These are phyloP conservation scores for Parnassius smintheus DNA, from an alignment of 2,888 invertebrate genomes.

Conservation along the genomic window DNA sequence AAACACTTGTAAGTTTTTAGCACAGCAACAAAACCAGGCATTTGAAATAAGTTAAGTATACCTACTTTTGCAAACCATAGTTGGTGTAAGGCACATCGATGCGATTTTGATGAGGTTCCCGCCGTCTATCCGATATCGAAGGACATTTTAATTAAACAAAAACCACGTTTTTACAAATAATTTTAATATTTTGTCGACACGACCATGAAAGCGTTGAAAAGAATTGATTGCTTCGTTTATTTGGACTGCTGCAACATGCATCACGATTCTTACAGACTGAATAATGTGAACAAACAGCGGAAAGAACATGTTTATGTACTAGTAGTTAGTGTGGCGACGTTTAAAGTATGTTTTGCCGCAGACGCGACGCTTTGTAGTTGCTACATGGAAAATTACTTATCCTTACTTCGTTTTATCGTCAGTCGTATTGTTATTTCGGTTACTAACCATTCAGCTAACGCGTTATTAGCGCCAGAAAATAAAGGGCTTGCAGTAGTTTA, in stretches of 20 bases:
- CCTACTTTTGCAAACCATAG: constrained; percentile 42
- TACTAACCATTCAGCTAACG: constrained; percentile 51
- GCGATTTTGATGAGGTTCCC: constrained; percentile 15
- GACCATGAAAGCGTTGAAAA: constrained; percentile 13
- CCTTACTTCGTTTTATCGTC: constrained; percentile 72
- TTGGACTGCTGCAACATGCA: constrained; percentile 39
- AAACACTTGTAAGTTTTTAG: too few relatives aligned
- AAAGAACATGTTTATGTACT: constrained; percentile 34
- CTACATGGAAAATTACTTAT: constrained; percentile 78
- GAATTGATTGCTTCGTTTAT: constrained; percentile 37
- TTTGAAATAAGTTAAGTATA: background rate
- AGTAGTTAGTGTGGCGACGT: constrained; percentile 32
- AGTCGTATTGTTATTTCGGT: constrained; percentile 65
- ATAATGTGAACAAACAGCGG: constrained; percentile 33
- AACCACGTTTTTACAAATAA: constrained; percentile 12
- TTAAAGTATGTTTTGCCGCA: constrained; percentile 43
- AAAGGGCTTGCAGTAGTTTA: constrained; percentile 27
- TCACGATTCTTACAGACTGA: constrained; percentile 21
- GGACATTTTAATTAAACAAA: constrained; percentile 23
- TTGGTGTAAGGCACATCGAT: constrained; percentile 45
- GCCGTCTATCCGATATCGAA: constrained; percentile 4
- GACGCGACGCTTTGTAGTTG: constrained; percentile 50
- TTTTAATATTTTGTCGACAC: constrained; percentile 7
- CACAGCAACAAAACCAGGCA: too few relatives aligned
- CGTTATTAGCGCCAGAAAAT: constrained; percentile 47